phyloP scores from a whole-genome alignment of 2,797 vertebrate species.

The Phrynocephalus forsythii region DNA sequence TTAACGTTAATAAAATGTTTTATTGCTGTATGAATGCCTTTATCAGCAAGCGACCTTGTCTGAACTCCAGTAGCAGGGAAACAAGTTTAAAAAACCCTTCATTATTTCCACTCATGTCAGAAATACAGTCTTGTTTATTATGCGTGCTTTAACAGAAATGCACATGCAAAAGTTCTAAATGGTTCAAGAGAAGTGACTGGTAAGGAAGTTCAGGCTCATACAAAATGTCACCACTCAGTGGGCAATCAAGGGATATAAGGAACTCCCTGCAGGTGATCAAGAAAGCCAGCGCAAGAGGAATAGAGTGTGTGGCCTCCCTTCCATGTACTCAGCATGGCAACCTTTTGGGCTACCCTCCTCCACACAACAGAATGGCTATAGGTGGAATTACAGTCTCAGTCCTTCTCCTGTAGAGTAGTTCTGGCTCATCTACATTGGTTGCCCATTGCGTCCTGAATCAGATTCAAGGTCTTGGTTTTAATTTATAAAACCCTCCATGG shows the following conservation, averaged over 20 bases:
- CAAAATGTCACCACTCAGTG: not conserved
- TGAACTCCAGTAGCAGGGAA: not conserved
- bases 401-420: not conserved
- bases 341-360: too few species aligned
- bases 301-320: not conserved
- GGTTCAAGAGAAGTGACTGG: too few species aligned
- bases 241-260: not conserved
- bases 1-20: constrained; percentile 28
- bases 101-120: not conserved
- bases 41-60: not conserved
- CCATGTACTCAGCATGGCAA: not conserved
- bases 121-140: not conserved
- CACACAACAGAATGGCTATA: too few species aligned
- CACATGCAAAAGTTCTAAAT: not conserved
- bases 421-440: too few species aligned
- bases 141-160: not conserved
- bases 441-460: too few species aligned
- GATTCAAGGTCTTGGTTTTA: too few species aligned
- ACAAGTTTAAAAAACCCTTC: not conserved
- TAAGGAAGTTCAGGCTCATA: not conserved
- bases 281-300: not conserved
- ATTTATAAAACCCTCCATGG: too few species aligned
- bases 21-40: not conserved
- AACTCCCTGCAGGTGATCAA: not conserved
- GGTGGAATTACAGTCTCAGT: not conserved